These are phyloP conservation scores for Phlogophora meticulosa DNA, from an alignment of 2,888 invertebrate species.

Conservation along the genomic window DNA sequence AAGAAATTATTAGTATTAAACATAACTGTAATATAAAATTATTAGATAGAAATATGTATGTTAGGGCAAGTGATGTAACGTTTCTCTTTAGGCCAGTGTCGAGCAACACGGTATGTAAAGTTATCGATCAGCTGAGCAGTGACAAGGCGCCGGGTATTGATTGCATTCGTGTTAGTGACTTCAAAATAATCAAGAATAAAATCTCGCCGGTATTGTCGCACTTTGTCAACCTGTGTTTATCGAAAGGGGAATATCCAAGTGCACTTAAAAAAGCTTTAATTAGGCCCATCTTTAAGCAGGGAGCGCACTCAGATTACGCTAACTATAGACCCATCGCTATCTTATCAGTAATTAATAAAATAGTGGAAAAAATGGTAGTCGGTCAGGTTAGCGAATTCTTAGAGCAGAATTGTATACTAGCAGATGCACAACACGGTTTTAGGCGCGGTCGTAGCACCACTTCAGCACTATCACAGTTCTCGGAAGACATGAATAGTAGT, in stretches of 20 bases:
- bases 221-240: constrained; percentile 29
- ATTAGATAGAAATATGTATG: constrained; percentile 15
- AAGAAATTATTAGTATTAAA: constrained; percentile 10
- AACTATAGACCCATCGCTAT: constrained; percentile 12
- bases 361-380: constrained; percentile 10
- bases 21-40: constrained; percentile 19
- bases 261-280: constrained; percentile 13
- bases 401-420: constrained; percentile 8
- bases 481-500: background rate
- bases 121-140: constrained; percentile 21
- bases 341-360: constrained; percentile 13
- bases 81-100: constrained; percentile 18
- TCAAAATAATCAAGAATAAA: constrained; percentile 18
- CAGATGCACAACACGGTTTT: constrained; percentile 13
- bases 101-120: constrained; percentile 8
- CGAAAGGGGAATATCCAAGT: constrained; percentile 6
- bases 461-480: constrained; percentile 16
- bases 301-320: background rate
- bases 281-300: constrained; percentile 12
- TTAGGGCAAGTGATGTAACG: constrained; percentile 12
- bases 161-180: constrained; percentile 15
- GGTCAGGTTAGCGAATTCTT: constrained; percentile 8
- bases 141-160: constrained; percentile 25
- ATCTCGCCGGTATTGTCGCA: constrained; percentile 27
- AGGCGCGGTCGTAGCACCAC: constrained; percentile 5